Base-by-base conservation (phyloP, 2,888 invertebrate genomes). In the Epistrophe eligans region DNA sequence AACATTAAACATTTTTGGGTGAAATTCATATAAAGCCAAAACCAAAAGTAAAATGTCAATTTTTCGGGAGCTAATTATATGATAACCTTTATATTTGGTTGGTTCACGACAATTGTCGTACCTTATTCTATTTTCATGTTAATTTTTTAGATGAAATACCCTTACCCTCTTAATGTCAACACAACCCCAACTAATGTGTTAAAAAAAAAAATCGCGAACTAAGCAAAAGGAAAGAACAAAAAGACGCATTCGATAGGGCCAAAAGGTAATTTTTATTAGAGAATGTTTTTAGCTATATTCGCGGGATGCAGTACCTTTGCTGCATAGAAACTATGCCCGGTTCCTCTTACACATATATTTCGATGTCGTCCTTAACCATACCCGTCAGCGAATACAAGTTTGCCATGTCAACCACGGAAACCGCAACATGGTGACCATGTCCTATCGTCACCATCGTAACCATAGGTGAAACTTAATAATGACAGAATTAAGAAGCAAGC, bases 391-490 rank as follows among this genome's bases (percentile, higher is more conserved):
- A 60, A 55, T 71, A 76, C 64, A 84, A 79, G 62, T 79, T 76
- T 38, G 43, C 43, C 57, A 24, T 15, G 40, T 48, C 55, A 43
- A 40, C 70, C 74, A n/a, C 73, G 24, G 13, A n/a, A 24, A 57
- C 83, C 79, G 73, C 83, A 83, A 83, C 83, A 83, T 79, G 70
- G 48, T 32, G 55, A 62, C 57, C 74, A 48, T 83, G 79, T 79
- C 70, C 67, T 62, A 73, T 83, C 77, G 83, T 64, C 73, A 74
- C 62, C 73, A 7, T 40, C 38, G 52, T 60, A 45, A 32, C 48
- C 73, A 40, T 15, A 74, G 58, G 62, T 55, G 57, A 70, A 74
- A 79, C 76, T 79, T 79, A 79, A 84, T 76, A 79, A 84, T 79
- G 79, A 43, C 74, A 71, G 64, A 84, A 79, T 79, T 79, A 79